These are phyloP conservation scores for Apocrypta bakeri DNA, from an alignment of 1,140 invertebrate species.

Conservation along the genomic window DNA sequence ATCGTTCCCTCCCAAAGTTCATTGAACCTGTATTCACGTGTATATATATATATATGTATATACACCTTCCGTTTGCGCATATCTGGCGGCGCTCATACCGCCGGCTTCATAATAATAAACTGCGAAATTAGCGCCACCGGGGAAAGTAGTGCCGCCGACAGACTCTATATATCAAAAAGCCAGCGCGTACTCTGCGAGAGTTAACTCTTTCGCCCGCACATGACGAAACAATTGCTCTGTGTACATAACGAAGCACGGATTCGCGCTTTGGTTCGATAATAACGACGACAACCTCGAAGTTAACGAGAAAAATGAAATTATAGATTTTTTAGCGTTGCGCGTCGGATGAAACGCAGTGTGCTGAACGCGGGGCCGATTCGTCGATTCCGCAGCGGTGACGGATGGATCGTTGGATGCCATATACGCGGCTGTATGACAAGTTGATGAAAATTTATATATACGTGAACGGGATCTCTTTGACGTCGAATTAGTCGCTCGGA, in stretches of 20 bases:
- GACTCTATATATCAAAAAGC: constrained; percentile 1
- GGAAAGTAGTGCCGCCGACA: constrained; percentile 25
- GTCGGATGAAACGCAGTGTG: not conserved
- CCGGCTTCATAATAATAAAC: constrained; percentile 13
- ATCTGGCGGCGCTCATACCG: not conserved
- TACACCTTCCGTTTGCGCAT: not conserved
- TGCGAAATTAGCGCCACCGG: not conserved
- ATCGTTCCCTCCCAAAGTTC: not conserved
- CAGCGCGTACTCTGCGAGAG: not conserved
- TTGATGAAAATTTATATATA: not conserved
- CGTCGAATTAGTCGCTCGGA: not conserved
- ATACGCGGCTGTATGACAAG: not conserved
- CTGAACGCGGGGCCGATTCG: not conserved
- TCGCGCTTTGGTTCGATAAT: not conserved
- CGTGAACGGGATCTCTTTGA: too few relatives aligned
- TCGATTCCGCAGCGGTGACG: not conserved
- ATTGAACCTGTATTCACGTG: not conserved
- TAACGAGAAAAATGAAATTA: constrained; percentile 7
- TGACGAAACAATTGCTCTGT: not conserved
- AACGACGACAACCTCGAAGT: not conserved
- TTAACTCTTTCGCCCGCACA: not conserved
- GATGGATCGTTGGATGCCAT: not conserved
- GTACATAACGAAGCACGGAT: not conserved
- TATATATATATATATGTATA: too few relatives aligned
- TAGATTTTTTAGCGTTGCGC: not conserved